phyloP scores from a whole-genome alignment of 2,888 invertebrate genomes.

The Clivina fossor region DNA sequence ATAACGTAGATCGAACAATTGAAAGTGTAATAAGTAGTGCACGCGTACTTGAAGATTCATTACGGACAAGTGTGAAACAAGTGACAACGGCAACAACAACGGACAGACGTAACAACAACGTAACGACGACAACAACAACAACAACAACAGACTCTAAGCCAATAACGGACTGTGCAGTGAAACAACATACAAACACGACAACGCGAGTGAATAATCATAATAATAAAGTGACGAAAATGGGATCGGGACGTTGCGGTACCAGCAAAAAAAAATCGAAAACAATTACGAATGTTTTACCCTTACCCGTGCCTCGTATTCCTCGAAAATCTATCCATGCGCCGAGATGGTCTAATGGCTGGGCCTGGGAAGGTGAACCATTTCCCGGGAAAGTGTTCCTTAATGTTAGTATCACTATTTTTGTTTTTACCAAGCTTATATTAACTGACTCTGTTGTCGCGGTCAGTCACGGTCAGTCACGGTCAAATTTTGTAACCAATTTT shows the following conservation, averaged over 20 bases:
- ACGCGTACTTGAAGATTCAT: constrained; percentile 50
- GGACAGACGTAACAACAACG: constrained; percentile 41
- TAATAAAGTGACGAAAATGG: constrained; percentile 37
- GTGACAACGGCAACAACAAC: constrained; percentile 47
- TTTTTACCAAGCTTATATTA: no score
- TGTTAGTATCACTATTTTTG: constrained; percentile 61
- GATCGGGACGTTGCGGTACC: constrained; percentile 23
- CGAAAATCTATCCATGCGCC: constrained; percentile 54
- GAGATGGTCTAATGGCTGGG: constrained; percentile 91
- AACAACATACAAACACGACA: constrained; percentile 24
- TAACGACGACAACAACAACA: constrained; percentile 30
- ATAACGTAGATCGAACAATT: constrained; percentile 59
- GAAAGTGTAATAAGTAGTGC: constrained; percentile 49
- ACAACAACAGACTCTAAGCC: constrained; percentile 4
- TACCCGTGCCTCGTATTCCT: constrained; percentile 43
- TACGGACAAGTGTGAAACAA: constrained; percentile 47
- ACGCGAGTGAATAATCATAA: constrained; percentile 40
- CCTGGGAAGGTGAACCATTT: constrained; percentile 83
- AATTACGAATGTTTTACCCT: constrained; percentile 28
- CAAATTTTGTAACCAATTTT: no score
- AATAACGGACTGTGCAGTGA: constrained; percentile 26
- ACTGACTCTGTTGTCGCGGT: no score
- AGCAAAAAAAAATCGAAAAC: constrained; percentile 21
- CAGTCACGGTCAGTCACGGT: no score
- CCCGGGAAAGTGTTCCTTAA: constrained; percentile 84